Evolutionary conservation across 2,797 vertebrate species (phyloP), one percentile per base, ranked within the genome.

Genomic region (Cryptoblepharus egeriae): DNA sequence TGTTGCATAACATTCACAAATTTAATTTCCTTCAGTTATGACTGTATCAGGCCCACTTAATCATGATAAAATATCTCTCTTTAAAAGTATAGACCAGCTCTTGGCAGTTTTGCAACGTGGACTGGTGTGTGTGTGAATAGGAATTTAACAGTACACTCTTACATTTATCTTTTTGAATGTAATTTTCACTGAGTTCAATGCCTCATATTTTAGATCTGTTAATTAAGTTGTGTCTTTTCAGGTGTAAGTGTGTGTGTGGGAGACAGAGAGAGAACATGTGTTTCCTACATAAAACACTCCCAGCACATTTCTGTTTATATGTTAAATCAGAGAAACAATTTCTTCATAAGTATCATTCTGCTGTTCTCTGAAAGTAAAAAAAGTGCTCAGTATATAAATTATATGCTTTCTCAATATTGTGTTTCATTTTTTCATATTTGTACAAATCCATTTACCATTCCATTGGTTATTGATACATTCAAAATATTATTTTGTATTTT

Each of bases 1-100:
- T 42, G 75, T 83, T 83, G 60, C 35, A 22, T 83, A 83, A 83
- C 58, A 58, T 83, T 65, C 60, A 83, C 35, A 83, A 58, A 78
- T 83, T 83, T 65, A 39, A 78, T 72, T 83, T 77, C 68, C 49
- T 80, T 55, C 73, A 64, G 30, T 73, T 80, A 73, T 73, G 72
- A 80, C 42, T 11, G 9, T 80, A 73, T 80, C 70, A 39, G 65
- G 60, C 16, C 60, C 60, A 73, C n/a, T 73, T 80, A 52, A 80
- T 73, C 69, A 73, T 80, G 55, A 30, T 37, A 37, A 64, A 64
- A 80, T 5, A 64, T 37, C 64, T 65, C 42, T 73, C 63, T 80
- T 73, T 39, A 64, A 80, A 73, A 60, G 37, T 32, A 35, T 30
- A 65, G 26, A 12, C 52, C 77, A 70, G 35, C 30, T 73, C 70